A percentile compares a stretch with the other conserved stretches of the same genome.
Conservation (phyloP, 2,113 vertebrate genomes). For the Cettia cetti region DNA sequence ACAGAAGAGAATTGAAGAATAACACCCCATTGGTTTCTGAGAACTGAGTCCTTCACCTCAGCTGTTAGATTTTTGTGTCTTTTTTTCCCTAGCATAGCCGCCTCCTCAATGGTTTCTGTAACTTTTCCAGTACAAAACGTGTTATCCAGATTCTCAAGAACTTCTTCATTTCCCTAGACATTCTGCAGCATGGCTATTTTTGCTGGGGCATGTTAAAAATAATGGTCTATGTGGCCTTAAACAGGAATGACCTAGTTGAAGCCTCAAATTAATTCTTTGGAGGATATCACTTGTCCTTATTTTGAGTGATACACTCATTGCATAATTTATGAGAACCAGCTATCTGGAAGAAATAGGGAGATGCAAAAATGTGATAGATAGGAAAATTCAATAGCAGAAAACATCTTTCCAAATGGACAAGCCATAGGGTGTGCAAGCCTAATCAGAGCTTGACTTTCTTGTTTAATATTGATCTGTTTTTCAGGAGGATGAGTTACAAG, state of each 20-base stretch:
- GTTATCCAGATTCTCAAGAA: neutral
- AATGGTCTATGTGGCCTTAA: neutral
- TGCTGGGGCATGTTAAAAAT: neutral
- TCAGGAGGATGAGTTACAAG: neutral
- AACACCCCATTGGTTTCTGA: neutral
- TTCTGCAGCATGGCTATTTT: neutral
- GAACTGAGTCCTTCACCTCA: neutral
- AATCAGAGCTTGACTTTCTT: neutral
- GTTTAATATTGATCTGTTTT: neutral
- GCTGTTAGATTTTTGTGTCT: neutral
- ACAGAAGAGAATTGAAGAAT: neutral
- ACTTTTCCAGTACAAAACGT: neutral
- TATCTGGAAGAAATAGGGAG: neutral
- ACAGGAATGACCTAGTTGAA: neutral
- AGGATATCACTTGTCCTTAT: neutral
- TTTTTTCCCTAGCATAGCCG: neutral
- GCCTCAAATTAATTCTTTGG: neutral
- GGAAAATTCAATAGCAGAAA: neutral
- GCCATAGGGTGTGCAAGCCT: neutral
- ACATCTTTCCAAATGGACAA: neutral
- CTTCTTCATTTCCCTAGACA: neutral
- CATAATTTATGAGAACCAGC: constrained; percentile 4
- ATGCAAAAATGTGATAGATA: neutral
- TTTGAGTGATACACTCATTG: neutral
- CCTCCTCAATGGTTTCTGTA: neutral